These are phyloP conservation scores for Phyllostomus hastatus DNA, from an alignment of 2,113 vertebrate genomes.

Conservation along the genomic window DNA sequence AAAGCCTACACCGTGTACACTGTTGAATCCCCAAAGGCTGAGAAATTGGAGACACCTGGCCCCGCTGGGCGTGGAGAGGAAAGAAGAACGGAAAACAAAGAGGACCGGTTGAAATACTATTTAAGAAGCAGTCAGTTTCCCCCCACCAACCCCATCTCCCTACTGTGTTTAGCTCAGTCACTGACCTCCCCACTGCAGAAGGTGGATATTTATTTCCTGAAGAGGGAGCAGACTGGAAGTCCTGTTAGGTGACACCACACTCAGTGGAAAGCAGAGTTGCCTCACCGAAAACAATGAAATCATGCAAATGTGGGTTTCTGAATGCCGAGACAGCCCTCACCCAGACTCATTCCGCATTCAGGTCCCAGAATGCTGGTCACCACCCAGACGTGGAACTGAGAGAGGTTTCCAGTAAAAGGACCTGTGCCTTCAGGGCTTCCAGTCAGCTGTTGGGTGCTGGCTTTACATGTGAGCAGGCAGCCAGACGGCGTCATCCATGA, in stretches of 20 bases:
- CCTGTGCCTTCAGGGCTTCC: neutral
- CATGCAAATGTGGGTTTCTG: neutral
- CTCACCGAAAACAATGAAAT: neutral
- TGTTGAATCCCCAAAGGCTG: neutral
- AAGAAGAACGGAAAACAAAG: neutral
- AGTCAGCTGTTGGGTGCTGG: no score
- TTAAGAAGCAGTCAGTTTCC: neutral
- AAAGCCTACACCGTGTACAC: neutral
- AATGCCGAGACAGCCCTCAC: neutral
- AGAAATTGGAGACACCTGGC: neutral
- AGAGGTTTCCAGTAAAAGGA: neutral
- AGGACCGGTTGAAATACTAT: neutral
- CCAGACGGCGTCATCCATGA: no score
- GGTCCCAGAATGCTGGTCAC: neutral
- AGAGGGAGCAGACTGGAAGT: neutral
- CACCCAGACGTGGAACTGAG: neutral
- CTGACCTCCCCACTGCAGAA: neutral
- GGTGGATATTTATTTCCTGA: neutral
- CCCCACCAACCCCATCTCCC: no score
- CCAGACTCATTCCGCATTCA: neutral
- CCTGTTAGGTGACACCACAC: neutral
- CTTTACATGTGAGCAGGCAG: neutral
- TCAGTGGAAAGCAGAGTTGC: neutral
- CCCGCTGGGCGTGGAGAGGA: no score
- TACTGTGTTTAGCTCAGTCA: neutral